Base-by-base conservation (phyloP, 2,888 invertebrate species). In the Syritta pipiens region DNA sequence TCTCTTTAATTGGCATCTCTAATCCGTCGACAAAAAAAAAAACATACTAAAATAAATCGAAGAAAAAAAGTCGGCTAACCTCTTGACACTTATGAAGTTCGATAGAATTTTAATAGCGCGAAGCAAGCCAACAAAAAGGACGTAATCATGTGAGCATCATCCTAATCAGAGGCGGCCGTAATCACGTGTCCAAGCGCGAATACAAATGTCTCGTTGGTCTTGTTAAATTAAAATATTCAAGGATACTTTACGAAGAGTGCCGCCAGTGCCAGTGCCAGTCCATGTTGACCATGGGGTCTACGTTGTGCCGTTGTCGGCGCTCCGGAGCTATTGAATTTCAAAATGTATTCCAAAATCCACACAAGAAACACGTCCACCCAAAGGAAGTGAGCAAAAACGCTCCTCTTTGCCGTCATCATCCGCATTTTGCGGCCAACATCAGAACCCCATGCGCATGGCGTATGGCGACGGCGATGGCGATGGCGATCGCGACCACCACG, bases 171-270 rank as follows among this genome's bases (percentile, higher is more conserved):
- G 67, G 74, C 44, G 74, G 62, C 68, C 74, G 79, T 68, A 79
- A 79, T 79, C 79, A 75, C 63, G 74, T 81, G 81, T 57, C 59
- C 40, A 40, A 46, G 74, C 53, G 60, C 55, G 59, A 75, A 75
- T 75, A 81, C 68, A 75, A 75, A 68, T 75, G 79, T 74, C 67
- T 69, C 63, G 49, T 67, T 68, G 67, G 67, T 81, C 69, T 81
- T 81, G 68, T 81, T 81, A 81, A 81, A 81, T 81, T 81, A 74
- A 81, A 81, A 81, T 81, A 81, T 81, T 75, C 81, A 69, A 68
- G 51, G 32, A 79, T 55, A 24, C 12, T n/a, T n/a, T 46, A 22
- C 42, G 26, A 42, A 17, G 32, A 55, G 63, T 32, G 49, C 40
- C 24, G 55, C 12, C 6, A 32, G n/a, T n/a, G n/a, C n/a, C n/a